Evolutionary conservation across 1,140 invertebrate species (phyloP).

Genomic region (Pantala flavescens): DNA sequence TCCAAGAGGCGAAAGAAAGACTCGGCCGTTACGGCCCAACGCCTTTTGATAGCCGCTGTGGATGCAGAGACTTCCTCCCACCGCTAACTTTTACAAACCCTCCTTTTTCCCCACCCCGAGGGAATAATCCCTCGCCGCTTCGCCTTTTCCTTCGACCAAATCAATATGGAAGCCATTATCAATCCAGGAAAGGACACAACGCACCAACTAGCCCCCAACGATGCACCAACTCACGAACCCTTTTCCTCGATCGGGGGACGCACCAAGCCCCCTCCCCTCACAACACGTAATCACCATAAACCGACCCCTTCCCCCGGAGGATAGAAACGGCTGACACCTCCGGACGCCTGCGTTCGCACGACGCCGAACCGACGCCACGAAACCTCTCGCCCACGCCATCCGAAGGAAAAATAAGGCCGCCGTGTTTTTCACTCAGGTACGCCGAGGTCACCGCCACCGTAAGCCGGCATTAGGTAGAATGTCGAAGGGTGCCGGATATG

Average conservation of each 20-base stretch:
- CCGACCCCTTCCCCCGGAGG: not conserved
- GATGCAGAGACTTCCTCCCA: not conserved
- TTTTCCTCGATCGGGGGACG: not conserved
- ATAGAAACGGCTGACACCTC: not conserved
- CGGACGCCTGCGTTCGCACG: not conserved
- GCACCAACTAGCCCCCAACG: too few species aligned
- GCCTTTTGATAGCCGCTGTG: not conserved
- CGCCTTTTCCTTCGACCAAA: not conserved
- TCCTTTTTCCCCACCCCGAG: constrained; percentile 2
- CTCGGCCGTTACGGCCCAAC: not conserved
- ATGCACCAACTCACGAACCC: too few species aligned
- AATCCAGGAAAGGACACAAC: not conserved
- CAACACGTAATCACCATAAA: not conserved
- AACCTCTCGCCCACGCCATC: not conserved
- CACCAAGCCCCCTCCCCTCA: not conserved
- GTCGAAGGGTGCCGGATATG: too few species aligned
- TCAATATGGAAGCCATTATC: constrained; percentile 3
- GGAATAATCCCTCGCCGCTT: constrained; percentile 1
- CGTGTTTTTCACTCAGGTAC: too few species aligned
- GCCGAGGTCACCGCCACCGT: too few species aligned
- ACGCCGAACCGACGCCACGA: not conserved
- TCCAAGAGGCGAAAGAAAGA: not conserved
- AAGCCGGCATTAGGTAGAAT: too few species aligned
- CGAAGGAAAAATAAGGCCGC: not conserved
- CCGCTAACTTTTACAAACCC: not conserved